phyloP scores from a whole-genome alignment of 1,140 invertebrate species.

The Drosophila gunungcola region DNA sequence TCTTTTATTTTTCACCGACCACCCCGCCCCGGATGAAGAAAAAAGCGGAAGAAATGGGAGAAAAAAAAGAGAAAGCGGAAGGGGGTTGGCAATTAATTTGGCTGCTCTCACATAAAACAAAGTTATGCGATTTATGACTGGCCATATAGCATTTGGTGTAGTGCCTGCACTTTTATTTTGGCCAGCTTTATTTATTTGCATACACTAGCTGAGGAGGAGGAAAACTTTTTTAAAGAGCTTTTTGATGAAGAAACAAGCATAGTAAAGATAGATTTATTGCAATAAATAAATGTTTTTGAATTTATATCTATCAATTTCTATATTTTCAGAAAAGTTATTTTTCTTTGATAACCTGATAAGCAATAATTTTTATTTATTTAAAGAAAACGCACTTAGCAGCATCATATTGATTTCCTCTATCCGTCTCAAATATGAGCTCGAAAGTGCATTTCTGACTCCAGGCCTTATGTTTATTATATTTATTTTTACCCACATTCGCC shows the following conservation, averaged over 20 bases:
- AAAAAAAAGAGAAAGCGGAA: slow-evolving; percentile 2
- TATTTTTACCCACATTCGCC: slow-evolving; percentile 29
- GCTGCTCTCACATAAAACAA: slow-evolving; percentile 58
- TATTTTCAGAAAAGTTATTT: neutral
- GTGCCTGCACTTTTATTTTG: slow-evolving; percentile 18
- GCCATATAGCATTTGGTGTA: slow-evolving; percentile 42
- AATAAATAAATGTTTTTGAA: neutral
- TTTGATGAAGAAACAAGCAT: slow-evolving; percentile 9
- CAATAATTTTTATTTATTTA: neutral
- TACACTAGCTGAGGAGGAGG: neutral
- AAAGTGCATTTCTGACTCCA: neutral
- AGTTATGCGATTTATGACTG: slow-evolving; percentile 66
- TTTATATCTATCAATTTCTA: neutral
- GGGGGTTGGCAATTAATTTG: slow-evolving; percentile 73
- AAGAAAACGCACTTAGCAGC: neutral
- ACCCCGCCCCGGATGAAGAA: neutral
- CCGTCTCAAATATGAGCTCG: neutral
- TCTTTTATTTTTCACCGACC: slow-evolving; percentile 85
- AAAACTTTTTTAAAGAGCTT: neutral
- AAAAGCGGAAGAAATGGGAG: slow-evolving; percentile 4
- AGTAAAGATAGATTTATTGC: slow-evolving; percentile 9
- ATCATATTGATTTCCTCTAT: neutral
- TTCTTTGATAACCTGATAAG: neutral
- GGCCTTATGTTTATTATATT: slow-evolving; percentile 15
- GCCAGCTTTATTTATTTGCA: slow-evolving; percentile 41